Evolutionary conservation across 2,797 vertebrate species (phyloP).

Genomic region (Acanthurus lineatus): DNA sequence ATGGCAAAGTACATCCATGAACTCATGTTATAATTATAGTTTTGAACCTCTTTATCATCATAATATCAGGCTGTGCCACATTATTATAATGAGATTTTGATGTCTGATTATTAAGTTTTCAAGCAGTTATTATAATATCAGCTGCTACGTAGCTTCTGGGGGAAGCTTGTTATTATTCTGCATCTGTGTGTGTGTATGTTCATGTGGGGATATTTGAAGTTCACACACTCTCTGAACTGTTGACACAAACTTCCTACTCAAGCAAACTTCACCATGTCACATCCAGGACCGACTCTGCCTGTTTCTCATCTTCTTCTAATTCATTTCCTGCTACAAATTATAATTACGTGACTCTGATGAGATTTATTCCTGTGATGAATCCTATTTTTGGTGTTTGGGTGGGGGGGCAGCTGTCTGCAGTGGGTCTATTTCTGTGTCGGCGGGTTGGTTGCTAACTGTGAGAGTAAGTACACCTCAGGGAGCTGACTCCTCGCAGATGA

Average conservation of each 20-base stretch:
- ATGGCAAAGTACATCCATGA: too few relatives aligned
- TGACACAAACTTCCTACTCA: conserved; percentile 36
- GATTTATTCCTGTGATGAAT: conserved; percentile 54
- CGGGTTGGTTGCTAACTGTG: conserved; percentile 35
- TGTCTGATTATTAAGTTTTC: conserved; percentile 17
- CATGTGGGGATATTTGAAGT: conserved; percentile 22
- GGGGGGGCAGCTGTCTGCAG: conserved; percentile 31
- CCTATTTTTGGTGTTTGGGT: conserved; percentile 20
- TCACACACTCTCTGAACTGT: conserved; percentile 28
- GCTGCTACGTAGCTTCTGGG: not conserved
- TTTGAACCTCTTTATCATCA: too few relatives aligned
- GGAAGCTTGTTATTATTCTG: conserved; percentile 19
- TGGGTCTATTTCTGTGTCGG: conserved; percentile 43
- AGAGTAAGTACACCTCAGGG: conserved; percentile 61
- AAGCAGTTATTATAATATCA: conserved; percentile 11
- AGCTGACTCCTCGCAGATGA: conserved; percentile 57
- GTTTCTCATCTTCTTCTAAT: conserved; percentile 40
- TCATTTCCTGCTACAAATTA: conserved; percentile 60
- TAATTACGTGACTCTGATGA: conserved; percentile 62
- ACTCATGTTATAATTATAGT: too few relatives aligned
- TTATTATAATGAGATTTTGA: conserved; percentile 25
- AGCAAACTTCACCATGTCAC: conserved; percentile 14
- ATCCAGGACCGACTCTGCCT: conserved; percentile 13
- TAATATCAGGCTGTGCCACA: not conserved
- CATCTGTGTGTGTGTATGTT: not conserved